Conservation (phyloP, 2,888 invertebrate genomes). For the Xestobium rufovillosum region DNA sequence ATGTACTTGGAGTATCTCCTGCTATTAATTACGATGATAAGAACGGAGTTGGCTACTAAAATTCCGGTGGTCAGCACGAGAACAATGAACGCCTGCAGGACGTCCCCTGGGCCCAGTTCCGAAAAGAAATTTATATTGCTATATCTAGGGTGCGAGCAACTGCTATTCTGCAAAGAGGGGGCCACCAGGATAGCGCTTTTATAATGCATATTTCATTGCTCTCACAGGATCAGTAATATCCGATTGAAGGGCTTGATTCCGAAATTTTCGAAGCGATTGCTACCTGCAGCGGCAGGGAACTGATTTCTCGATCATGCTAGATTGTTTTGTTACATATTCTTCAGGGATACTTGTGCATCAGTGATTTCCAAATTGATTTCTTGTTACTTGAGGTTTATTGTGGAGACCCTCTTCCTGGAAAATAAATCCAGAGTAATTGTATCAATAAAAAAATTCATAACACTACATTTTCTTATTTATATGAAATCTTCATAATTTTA, state of each 20-base stretch:
- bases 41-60: constrained; percentile 69
- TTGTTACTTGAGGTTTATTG: no score
- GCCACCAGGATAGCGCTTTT: constrained; percentile 69
- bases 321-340: no score
- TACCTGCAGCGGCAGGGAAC: constrained; percentile 4
- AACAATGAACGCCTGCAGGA: constrained; percentile 69
- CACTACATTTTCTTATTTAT: no score
- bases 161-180: constrained; percentile 74
- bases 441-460: no score
- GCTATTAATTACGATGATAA: constrained; percentile 79
- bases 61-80: constrained; percentile 70
- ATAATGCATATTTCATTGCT: constrained; percentile 33
- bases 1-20: constrained; percentile 77
- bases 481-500: no score
- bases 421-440: no score
- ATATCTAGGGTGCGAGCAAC: constrained; percentile 66
- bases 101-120: constrained; percentile 61
- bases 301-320: no score
- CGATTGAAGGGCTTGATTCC: no score
- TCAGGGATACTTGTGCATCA: no score
- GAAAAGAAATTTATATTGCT: constrained; percentile 56
- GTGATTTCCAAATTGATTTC: no score
- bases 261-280: constrained; percentile 6
- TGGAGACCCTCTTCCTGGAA: no score
- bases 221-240: no score